These are phyloP conservation scores for Drosophila kepulauana DNA, from an alignment of 1,140 invertebrate genomes.

Conservation along the genomic window DNA sequence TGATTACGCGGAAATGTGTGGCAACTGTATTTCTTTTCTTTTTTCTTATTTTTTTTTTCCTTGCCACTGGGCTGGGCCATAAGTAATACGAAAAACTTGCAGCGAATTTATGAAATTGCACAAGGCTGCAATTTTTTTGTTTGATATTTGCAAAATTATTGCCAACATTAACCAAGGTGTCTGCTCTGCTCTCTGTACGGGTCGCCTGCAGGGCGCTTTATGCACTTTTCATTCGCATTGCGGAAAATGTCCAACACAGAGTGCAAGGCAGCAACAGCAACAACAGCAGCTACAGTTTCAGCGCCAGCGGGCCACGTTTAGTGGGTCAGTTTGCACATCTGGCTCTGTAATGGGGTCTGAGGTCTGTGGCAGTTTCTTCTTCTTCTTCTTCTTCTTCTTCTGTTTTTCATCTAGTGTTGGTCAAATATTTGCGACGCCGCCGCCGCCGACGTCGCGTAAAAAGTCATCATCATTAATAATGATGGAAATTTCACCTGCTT, in stretches of 20 bases:
- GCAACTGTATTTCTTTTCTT: conserved; percentile 54
- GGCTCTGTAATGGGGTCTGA: conserved; percentile 35
- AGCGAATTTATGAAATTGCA: conserved; percentile 74
- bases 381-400: conserved; percentile 9
- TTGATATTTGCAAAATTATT: conserved; percentile 73
- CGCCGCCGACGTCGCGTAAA: conserved; percentile 51
- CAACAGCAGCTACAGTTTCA: too few relatives aligned
- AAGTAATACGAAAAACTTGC: conserved; percentile 36
- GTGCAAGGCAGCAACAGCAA: background rate
- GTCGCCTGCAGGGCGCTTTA: conserved; percentile 64
- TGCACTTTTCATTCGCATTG: conserved; percentile 58
- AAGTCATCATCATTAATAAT: conserved; percentile 82
- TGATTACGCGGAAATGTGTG: conserved; percentile 81
- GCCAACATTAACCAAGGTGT: conserved; percentile 9
- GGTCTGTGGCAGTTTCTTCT: conserved; percentile 34
- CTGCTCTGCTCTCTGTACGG: background rate
- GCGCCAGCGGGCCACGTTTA: conserved; percentile 32
- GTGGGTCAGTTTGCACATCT: conserved; percentile 77
- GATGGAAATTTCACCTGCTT: conserved; percentile 77
- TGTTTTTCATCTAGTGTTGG: conserved; percentile 53
- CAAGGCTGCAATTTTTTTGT: conserved; percentile 46
- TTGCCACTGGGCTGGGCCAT: conserved; percentile 55
- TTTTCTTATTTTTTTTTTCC: too few relatives aligned
- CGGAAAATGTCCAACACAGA: conserved; percentile 43
- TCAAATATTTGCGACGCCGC: conserved; percentile 71